Conservation (phyloP, 2,888 invertebrate genomes). For the Acronicta alni region DNA sequence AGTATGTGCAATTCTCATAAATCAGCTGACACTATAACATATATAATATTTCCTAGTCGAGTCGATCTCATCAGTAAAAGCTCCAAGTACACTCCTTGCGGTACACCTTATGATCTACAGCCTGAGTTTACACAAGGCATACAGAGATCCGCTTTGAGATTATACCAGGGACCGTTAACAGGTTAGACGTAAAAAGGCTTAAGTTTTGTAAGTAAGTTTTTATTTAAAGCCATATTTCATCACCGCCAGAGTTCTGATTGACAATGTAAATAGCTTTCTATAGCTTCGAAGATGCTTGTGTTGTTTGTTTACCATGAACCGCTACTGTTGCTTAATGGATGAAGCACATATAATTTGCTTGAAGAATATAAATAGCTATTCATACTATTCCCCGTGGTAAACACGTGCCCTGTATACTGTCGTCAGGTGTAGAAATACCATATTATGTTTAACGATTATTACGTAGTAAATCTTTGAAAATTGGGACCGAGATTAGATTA, state of each 20-base stretch:
- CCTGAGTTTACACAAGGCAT: conserved; percentile 50
- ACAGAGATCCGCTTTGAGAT: conserved; percentile 72
- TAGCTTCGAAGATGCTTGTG: conserved; percentile 57
- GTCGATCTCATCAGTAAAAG: conserved; percentile 57
- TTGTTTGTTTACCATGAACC: conserved; percentile 69
- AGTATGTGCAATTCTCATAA: conserved; percentile 19
- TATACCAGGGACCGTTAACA: conserved; percentile 59
- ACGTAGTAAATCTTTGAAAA: conserved; percentile 63
- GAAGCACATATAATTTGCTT: conserved; percentile 67
- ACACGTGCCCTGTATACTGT: conserved; percentile 66
- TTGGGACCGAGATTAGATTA: conserved; percentile 60
- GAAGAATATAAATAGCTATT: conserved; percentile 75
- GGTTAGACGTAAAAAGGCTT: conserved; percentile 28
- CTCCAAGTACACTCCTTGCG: conserved; percentile 65
- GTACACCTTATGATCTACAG: conserved; percentile 71
- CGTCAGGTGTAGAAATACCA: conserved; percentile 69
- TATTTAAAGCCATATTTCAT: conserved; percentile 59
- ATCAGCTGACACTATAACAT: conserved; percentile 51
- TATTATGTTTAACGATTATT: conserved; percentile 66
- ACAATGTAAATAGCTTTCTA: conserved; percentile 33
- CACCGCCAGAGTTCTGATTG: conserved; percentile 37
- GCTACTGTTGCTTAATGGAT: conserved; percentile 80
- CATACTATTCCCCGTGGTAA: conserved; percentile 66
- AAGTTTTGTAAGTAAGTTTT: conserved; percentile 46
- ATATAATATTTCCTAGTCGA: conserved; percentile 57